Percentiles rank a stretch among this genome's conserved stretches.
Conservation (phyloP, 1,140 invertebrate species). For the Steinernema feltiae region DNA sequence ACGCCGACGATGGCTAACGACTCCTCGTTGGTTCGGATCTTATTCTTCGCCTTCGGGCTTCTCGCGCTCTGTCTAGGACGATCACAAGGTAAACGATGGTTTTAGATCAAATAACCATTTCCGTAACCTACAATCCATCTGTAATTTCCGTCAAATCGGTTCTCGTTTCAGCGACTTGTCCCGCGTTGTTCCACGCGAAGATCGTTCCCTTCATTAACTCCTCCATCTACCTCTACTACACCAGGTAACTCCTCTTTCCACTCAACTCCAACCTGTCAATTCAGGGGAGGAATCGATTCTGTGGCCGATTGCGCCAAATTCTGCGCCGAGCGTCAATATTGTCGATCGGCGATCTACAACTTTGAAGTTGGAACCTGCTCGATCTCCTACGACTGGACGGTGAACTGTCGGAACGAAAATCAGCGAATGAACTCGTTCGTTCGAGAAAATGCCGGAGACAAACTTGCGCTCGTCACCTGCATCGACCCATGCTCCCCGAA, state of each 20-base stretch:
- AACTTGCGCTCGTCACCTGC: slow-evolving; percentile 4
- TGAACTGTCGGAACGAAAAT: slow-evolving; percentile 29
- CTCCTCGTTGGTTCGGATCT: neutral
- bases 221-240: slow-evolving; percentile 37
- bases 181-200: neutral
- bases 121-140: neutral
- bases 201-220: neutral
- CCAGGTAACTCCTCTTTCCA: slow-evolving; percentile 20
- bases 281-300: slow-evolving; percentile 27
- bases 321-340: slow-evolving; percentile 33
- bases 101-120: neutral
- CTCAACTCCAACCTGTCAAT: neutral
- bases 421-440: slow-evolving; percentile 18
- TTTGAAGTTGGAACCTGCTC: slow-evolving; percentile 25
- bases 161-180: neutral
- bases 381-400: slow-evolving; percentile 36
- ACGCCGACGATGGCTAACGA: neutral
- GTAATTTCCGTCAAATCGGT: neutral
- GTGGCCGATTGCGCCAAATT: slow-evolving; percentile 29
- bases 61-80: neutral
- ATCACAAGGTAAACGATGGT: neutral
- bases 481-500: slow-evolving; percentile 15
- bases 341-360: slow-evolving; percentile 38
- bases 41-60: neutral
- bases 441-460: neutral